phyloP scores from a whole-genome alignment of 2,797 vertebrate genomes.

The Morelia viridis region DNA sequence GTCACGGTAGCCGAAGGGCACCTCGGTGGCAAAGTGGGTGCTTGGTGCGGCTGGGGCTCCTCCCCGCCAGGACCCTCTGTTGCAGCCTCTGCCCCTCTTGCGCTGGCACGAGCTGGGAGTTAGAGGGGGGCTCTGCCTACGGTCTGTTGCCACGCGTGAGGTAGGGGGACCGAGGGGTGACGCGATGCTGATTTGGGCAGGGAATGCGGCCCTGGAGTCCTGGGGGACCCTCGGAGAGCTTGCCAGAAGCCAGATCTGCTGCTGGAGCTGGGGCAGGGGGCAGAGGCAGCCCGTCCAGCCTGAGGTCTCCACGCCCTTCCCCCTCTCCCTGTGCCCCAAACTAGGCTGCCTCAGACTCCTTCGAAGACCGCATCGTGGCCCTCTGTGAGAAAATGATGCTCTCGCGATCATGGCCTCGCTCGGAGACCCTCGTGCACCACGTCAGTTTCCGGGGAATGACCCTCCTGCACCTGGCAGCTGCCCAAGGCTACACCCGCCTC shows the following conservation, averaged over 20 bases:
- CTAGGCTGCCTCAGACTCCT: conserved; percentile 69
- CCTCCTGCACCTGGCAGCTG: conserved; percentile 87
- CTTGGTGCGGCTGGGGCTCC: too few relatives aligned
- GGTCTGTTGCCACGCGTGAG: not conserved
- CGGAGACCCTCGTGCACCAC: conserved; percentile 79
- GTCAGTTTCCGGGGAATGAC: conserved; percentile 89
- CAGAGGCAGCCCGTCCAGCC: too few relatives aligned
- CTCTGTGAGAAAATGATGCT: conserved; percentile 89
- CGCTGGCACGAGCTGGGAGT: not conserved
- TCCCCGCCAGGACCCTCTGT: not conserved
- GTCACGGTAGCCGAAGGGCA: not conserved
- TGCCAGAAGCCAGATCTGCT: too few relatives aligned
- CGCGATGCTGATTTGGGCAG: not conserved
- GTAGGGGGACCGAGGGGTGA: too few relatives aligned
- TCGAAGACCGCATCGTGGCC: conserved; percentile 86
- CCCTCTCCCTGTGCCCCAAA: not conserved
- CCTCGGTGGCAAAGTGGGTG: not conserved
- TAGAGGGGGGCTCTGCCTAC: not conserved
- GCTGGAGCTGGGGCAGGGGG: not conserved
- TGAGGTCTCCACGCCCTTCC: not conserved
- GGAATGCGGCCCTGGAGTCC: not conserved
- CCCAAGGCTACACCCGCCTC: conserved; percentile 88
- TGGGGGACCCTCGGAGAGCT: not conserved
- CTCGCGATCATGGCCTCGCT: conserved; percentile 71
- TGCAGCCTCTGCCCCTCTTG: too few relatives aligned